Base-by-base conservation (phyloP, 2,888 invertebrate genomes). In the Gastrophysa polygoni region DNA sequence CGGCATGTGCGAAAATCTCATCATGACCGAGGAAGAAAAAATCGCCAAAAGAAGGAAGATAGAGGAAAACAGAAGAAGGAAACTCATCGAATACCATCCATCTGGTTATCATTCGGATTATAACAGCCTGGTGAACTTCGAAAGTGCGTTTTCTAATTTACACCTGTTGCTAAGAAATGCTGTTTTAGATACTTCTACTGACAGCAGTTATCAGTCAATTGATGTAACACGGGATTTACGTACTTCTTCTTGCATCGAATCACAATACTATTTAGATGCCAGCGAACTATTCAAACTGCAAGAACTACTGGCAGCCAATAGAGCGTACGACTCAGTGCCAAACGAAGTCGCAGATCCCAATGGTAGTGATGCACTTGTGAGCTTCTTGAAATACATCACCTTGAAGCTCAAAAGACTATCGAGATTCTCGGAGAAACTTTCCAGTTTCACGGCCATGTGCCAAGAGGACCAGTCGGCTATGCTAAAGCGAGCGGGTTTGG, bases 1-100 rank as follows among this genome's bases (percentile, higher is more conserved):
- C 63, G 98, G 98, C 0, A 98, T 98, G 98, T 93, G 95, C 71
- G 96, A 96, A 76, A 97, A 98, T 75, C 95, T 95, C 79, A 98
- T 98, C 10, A 94, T 98, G 93, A 95, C 96, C 0, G 97, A 98
- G 57, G 92, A 95, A 73, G 97, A 97, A 76, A 95, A 95, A 78
- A 88, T 91, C 6, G 85, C 91, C 63, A 95, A 97, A 76, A 85
- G 93, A 64, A 87, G 90, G 60, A 96, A 96, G 81, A 95, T 96
- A 61, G 91, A 93, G 77, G 90, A 91, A 73, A 96, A 96, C 78
- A 85, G 95, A 57, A 90, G 90, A 0, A 90, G 92, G 71, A 85
- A 89, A 52, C 76, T 82, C 6, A 82, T 81, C 29, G 77, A 81
- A n/a, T n/a, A n/a, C n/a, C n/a, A n/a, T n/a, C n/a, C n/a, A n/a